Evolutionary conservation across 53 echinoderm and acorn worm species (phyloP), one percentile per base, ranked within the genome.

Genomic region (Henricia sp.): DNA sequence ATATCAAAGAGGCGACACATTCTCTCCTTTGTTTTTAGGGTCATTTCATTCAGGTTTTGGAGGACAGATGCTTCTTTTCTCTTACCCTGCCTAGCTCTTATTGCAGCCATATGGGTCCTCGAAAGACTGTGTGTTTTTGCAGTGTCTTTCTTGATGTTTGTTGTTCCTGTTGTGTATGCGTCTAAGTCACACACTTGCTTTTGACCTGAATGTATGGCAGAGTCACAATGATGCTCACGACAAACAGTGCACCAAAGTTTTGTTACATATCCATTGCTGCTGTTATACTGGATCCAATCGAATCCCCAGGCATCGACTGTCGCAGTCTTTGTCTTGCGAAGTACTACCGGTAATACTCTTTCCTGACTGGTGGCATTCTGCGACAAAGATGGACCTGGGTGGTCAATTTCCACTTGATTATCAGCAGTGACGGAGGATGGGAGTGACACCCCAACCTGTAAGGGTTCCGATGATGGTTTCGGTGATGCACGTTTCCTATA

Each of bases 161-260:
- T 72, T 0, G 85, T 85, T n/a, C 86, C 86, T 42, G 46, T 44
- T 55, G 74, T 37, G 50, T 74, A 86, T n/a, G 86, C 66, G 50
- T 86, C 86, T 40, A 43, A 23, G 17, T 86, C 86, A 76, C 86
- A 86, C 38, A 74, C 13, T 50, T 70, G 84, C 52, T 68, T 54
- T 51, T 84, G 70, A 52, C 84, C 84, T 38, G 70, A 33, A 37
- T 84, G 53, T 36, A 84, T 69, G 57, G 21, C 5, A 6, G 57
- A 16, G 38, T 53, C 13, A 20, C 28, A 69, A 24, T 50, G 70
- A 21, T 62, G 57, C 25, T 50, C 52, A 52, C 54, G 37, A 40
- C 70, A 84, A 57, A 50, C 35, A 53, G 24, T 70, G 39, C 70
- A 84, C 84, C 84, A 84, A 68, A 84, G 30, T 57, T 84, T 84